phyloP scores from a whole-genome alignment of 2,888 invertebrate genomes.

The Herminia tarsipennalis region DNA sequence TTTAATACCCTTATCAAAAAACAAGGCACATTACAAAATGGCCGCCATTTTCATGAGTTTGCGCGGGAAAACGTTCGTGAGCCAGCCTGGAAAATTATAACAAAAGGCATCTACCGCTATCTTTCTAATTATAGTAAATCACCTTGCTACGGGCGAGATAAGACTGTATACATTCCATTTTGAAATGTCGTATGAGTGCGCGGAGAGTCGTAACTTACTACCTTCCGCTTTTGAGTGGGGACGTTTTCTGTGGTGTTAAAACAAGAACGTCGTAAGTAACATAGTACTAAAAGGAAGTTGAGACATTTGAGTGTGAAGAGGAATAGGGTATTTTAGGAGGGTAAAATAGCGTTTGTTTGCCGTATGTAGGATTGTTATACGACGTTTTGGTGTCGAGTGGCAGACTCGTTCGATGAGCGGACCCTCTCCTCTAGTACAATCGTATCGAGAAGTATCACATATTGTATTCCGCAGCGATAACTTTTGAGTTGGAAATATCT shows the following conservation, averaged over 20 bases:
- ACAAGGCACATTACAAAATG: constrained; percentile 85
- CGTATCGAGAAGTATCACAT: constrained; percentile 68
- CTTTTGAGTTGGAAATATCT: constrained; percentile 43
- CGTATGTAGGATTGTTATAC: constrained; percentile 53
- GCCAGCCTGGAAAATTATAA: constrained; percentile 84
- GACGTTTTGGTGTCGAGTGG: constrained; percentile 59
- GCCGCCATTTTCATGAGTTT: constrained; percentile 83
- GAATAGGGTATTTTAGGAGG: constrained; percentile 53
- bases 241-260: constrained; percentile 49
- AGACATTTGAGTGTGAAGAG: constrained; percentile 50
- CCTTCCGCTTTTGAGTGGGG: constrained; percentile 59
- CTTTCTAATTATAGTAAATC: constrained; percentile 86
- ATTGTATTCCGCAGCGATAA: constrained; percentile 53
- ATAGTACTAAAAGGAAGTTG: constrained; percentile 49
- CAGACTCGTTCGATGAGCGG: constrained; percentile 76
- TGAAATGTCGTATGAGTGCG: constrained; percentile 70
- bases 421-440: constrained; percentile 75
- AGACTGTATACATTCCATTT: constrained; percentile 67
- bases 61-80: constrained; percentile 81
- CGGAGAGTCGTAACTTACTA: constrained; percentile 56
- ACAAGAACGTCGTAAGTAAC: constrained; percentile 57
- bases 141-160: constrained; percentile 84
- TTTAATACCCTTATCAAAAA: constrained; percentile 86
- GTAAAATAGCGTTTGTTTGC: constrained; percentile 53
- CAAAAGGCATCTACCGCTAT: constrained; percentile 86